Evolutionary conservation across 2,888 invertebrate genomes (phyloP), one percentile per base, ranked within the genome.

Genomic region (Stenoptilia bipunctidactyla): DNA sequence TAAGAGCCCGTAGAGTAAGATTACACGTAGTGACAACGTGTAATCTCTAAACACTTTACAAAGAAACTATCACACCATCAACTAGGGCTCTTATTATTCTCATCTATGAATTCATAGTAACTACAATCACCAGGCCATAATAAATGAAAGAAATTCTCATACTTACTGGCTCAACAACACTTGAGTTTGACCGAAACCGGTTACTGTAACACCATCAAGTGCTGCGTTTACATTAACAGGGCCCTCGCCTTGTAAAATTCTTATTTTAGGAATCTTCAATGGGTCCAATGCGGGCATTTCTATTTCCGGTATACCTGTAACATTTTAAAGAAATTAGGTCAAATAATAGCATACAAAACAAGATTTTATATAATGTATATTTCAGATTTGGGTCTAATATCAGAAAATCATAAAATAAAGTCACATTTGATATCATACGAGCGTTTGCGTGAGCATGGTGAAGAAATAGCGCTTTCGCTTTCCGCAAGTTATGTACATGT

Each of bases 201-300:
- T 75, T 10, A 90, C 86, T 1, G 82, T 76, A 41, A 90, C 87
- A 55, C 91, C 84, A 47, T 88, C 86, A 25, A 91, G 68, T 13
- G 90, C 89, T 15, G 90, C 89, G 51, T 89, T 91, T 0, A 91
- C 87, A 53, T 86, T 88, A 1, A 89, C 89, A 1, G 90, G 89
- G 20, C 90, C 90, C 38, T 88, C 87, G 14, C 89, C 89, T 77
- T 90, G 90, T 38, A 89, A 71, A 54, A 91, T 89, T 61, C 86
- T 79, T 53, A 91, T 85, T 66, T 86, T 82, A 4, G 88, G 86
- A 35, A 90, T 84, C 50, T 86, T 83, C 40, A 91, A 60, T 1
- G 90, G 91, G 65, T 91, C 91, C 49, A 90, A 65, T 15, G 88
- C 82, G n/a, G 85, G 74, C 51, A 90, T 66, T n/a, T 77, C 82